Percentiles rank a stretch among this genome's conserved stretches.
Evolutionary conservation across 2,888 invertebrate genomes (phyloP).

Genomic region (Stenodera caucasica): DNA sequence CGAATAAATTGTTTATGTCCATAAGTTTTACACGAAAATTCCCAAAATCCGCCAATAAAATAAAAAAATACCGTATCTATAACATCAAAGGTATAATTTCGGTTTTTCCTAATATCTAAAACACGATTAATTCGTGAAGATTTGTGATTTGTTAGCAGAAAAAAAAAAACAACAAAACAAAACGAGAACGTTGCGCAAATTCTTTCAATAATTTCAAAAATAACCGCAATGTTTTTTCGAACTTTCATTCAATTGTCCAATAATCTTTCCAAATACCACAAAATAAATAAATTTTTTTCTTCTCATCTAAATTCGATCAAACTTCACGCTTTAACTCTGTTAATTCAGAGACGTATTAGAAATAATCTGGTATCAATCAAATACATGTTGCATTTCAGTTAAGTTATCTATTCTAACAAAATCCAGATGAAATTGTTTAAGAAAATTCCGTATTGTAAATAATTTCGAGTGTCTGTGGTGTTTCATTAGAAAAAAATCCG

Average conservation of each 20-base stretch:
- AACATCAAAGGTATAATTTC: no score
- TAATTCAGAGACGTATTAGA: background rate
- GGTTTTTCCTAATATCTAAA: no score
- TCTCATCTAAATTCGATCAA: background rate
- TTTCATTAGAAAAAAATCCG: background rate
- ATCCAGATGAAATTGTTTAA: background rate
- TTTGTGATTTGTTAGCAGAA: no score
- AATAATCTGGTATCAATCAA: background rate
- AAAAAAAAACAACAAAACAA: no score
- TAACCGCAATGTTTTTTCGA: background rate
- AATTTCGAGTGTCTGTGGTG: background rate
- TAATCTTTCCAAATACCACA: no score
- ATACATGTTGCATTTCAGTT: background rate
- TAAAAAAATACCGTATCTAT: no score
- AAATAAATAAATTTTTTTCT: no score
- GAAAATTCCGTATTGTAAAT: background rate
- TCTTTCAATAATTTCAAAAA: background rate
- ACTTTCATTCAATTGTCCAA: no score
- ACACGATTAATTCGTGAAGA: no score
- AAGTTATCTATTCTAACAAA: background rate
- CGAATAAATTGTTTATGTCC: no score
- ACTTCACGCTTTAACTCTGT: background rate
- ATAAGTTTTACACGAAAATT: background rate
- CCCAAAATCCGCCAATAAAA: background rate
- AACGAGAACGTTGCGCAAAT: no score